phyloP scores from a whole-genome alignment of 92 coral and sea anemone species.

The Desmophyllum pertusum region DNA sequence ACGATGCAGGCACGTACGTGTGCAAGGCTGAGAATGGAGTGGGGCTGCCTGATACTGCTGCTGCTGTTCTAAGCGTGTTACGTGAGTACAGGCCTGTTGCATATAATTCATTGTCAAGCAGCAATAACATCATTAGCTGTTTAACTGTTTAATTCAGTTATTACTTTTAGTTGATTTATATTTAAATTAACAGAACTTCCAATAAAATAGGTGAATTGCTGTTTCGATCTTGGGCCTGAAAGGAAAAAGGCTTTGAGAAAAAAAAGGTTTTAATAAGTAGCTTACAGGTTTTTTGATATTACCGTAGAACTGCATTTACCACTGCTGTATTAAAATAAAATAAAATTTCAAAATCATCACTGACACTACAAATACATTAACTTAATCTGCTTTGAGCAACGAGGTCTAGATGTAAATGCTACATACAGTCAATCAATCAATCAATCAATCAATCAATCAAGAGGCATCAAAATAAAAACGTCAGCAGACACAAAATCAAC shows the following conservation, averaged over 20 bases:
- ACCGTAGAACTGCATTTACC: too few relatives aligned
- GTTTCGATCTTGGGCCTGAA: not conserved
- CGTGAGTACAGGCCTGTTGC: conserved; percentile 43
- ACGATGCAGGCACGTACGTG: conserved; percentile 62
- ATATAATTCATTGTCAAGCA: not conserved
- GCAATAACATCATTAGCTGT: not conserved
- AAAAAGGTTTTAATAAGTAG: too few relatives aligned
- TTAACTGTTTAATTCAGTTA: not conserved
- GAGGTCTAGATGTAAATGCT: too few relatives aligned
- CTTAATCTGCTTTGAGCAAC: too few relatives aligned
- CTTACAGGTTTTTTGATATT: too few relatives aligned
- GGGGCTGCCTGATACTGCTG: conserved; percentile 64
- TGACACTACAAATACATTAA: too few relatives aligned
- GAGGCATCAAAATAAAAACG: not conserved
- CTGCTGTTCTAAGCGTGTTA: conserved; percentile 52
- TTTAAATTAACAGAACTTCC: too few relatives aligned
- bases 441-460: not conserved
- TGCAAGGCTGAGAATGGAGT: conserved; percentile 75
- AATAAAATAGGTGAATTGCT: too few relatives aligned
- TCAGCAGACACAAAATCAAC: not conserved
- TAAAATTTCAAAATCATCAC: not conserved
- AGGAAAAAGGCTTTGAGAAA: not conserved
- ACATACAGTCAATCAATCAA: too few relatives aligned
- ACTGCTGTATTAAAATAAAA: too few relatives aligned
- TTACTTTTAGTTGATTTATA: too few relatives aligned